Conservation (phyloP, 1,140 invertebrate species). For the Megathymus violae region DNA sequence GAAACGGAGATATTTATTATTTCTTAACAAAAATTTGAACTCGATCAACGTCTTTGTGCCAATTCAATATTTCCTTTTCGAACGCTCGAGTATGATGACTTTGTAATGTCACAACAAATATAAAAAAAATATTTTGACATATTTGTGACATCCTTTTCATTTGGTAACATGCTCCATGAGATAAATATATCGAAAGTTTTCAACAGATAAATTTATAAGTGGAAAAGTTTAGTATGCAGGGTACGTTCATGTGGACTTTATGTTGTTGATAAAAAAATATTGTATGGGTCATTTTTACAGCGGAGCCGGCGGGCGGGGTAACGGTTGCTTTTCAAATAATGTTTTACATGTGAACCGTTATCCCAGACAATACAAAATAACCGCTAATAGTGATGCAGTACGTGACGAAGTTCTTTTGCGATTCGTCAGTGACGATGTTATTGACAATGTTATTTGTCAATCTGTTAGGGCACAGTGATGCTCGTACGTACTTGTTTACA, state of each 20-base stretch:
- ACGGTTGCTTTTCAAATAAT: constrained; percentile 3
- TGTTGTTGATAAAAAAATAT: neutral
- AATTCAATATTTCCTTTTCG: too few relatives aligned
- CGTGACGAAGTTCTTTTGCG: too few relatives aligned
- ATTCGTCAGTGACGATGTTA: too few relatives aligned
- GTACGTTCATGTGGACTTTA: constrained; percentile 2
- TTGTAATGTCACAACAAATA: too few relatives aligned
- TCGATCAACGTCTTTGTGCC: too few relatives aligned
- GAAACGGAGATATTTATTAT: too few relatives aligned
- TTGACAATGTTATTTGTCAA: too few relatives aligned
- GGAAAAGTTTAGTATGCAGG: neutral
- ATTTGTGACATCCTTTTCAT: too few relatives aligned
- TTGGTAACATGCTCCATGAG: too few relatives aligned
- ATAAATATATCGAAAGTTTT: neutral
- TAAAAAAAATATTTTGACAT: too few relatives aligned
- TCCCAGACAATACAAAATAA: constrained; percentile 8
- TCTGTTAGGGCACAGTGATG: neutral
- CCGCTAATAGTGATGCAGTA: constrained; percentile 4
- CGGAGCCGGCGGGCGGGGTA: neutral
- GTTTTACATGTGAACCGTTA: constrained; percentile 1
- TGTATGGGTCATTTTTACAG: neutral
- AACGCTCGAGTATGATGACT: too few relatives aligned
- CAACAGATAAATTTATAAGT: neutral
- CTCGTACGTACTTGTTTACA: constrained; percentile 16
- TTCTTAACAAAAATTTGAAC: too few relatives aligned